Conservation (phyloP, 2,113 vertebrate genomes). For the Thermophis baileyi region DNA sequence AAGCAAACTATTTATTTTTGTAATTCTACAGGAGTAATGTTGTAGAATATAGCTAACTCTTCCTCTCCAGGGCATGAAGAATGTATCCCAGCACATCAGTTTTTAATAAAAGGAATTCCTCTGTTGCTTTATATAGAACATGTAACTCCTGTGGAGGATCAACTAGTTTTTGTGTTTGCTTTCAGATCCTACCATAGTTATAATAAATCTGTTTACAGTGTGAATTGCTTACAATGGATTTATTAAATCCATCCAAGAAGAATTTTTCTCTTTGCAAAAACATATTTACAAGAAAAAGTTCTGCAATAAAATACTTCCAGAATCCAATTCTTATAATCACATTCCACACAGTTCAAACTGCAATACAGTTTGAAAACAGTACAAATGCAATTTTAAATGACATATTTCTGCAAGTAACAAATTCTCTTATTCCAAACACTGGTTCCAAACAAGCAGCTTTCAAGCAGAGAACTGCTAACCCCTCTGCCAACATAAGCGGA, state of each 20-base stretch:
- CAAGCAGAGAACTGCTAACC: constrained; percentile 77
- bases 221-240: background rate
- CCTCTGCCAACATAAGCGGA: constrained; percentile 71
- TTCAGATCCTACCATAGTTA: background rate
- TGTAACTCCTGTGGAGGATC: background rate
- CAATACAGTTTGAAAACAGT: constrained; percentile 35
- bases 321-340: constrained; percentile 38
- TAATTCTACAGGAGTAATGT: background rate
- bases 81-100: background rate
- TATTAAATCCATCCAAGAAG: background rate
- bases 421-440: constrained; percentile 66
- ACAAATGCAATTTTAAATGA: constrained; percentile 45
- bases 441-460: constrained; percentile 74
- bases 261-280: background rate
- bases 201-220: background rate
- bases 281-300: constrained; percentile 28
- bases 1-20: background rate
- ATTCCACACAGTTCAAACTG: constrained; percentile 53
- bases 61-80: background rate
- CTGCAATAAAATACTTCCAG: constrained; percentile 43
- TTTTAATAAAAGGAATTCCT: background rate
- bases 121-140: background rate
- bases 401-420: constrained; percentile 79
- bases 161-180: background rate
- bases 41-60: background rate